phyloP scores from a whole-genome alignment of 2,113 vertebrate genomes.

The Picathartes gymnocephalus region DNA sequence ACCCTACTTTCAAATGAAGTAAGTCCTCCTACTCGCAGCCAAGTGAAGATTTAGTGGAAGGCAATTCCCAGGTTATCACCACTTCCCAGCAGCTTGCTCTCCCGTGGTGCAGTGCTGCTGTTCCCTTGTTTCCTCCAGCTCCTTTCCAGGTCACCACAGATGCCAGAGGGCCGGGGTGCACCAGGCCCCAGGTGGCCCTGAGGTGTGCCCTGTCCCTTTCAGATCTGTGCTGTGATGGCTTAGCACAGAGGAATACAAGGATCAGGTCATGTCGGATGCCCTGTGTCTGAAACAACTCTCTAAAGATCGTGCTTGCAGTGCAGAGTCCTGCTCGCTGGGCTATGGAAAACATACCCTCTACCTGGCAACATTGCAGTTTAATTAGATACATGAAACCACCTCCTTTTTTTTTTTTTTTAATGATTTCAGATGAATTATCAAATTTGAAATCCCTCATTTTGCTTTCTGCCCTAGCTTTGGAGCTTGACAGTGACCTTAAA shows the following conservation, averaged over 20 bases:
- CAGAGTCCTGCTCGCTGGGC: background rate
- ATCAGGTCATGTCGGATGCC: background rate
- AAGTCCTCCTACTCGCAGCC: background rate
- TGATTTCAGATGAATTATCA: background rate
- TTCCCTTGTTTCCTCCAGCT: background rate
- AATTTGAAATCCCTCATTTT: background rate
- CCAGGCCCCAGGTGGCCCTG: background rate
- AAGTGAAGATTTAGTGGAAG: background rate
- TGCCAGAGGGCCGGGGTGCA: background rate
- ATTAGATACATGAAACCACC: background rate
- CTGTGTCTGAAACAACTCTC: background rate
- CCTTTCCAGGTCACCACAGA: background rate
- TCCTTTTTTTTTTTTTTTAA: background rate
- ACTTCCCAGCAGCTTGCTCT: background rate
- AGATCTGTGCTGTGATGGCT: background rate
- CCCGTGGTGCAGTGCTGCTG: background rate
- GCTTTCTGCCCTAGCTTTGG: background rate
- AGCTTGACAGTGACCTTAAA: constrained; percentile 28
- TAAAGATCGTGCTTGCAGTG: background rate
- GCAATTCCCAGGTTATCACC: background rate
- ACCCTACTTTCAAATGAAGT: background rate
- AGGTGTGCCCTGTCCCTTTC: background rate
- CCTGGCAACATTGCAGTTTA: background rate
- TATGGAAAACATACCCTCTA: background rate
- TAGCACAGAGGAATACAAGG: background rate